Evolutionary conservation across 1,140 invertebrate genomes (phyloP), one percentile per base, ranked within the genome.

Genomic region (Agrilus planipennis): DNA sequence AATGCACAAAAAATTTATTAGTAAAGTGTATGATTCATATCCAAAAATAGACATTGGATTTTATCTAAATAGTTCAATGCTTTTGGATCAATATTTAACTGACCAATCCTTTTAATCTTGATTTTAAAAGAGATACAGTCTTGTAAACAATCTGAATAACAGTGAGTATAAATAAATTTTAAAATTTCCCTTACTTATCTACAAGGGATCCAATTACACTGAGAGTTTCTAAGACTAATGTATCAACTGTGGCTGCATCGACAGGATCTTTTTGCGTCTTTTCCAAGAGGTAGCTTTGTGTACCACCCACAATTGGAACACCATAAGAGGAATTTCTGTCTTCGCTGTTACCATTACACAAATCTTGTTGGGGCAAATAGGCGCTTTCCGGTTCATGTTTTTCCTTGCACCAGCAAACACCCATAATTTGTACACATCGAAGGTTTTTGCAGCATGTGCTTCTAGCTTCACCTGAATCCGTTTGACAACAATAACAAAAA

Each of bases 181-280:
- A 34, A 9, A 38, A 39, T 19, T 23, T 9, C 19, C 67, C 72
- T 66, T 72, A 86, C 83, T 85, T 88, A 62, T 90, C 85, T 43
- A 89, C 83, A 31, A 89, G 67, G 18, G 79, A 79, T 43, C 84
- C 72, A 46, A 90, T 85, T 12, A 89, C 70, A 38, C 71, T 68
- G 3, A 91, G 64, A 15, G 85, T 88, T 56, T 90, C 81, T 12
- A 86, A 63, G 12, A 92, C 82, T 29, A 89, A 67, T 47, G 73
- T 71, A 53, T 86, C 79, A 17, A 85, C 73, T 15, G 69, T 55
- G 4, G 57, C 54, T 2, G 69, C 62, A 41, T 64, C 63, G 34
- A 60, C 70, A 56, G 15, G 53, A 45, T 17, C 50, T 45, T 51
- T 54, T 56, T 42, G 55, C 22, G 41, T 29, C 31, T 41, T 39